Evolutionary conservation across 2,888 invertebrate species (phyloP).

Genomic region (Apocheima hispidaria): DNA sequence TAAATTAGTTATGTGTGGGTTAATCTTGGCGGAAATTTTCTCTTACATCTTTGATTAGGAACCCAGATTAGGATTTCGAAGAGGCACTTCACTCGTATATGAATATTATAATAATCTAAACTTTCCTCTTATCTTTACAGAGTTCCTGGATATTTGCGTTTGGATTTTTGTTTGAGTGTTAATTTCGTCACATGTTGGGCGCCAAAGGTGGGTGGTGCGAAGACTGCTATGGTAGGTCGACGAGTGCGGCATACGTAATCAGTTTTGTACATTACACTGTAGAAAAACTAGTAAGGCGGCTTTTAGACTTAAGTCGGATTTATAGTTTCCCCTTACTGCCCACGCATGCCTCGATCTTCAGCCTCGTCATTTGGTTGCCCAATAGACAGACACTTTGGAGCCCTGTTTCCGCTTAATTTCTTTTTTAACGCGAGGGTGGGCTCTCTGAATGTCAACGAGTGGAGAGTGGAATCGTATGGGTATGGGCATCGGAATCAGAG

Average conservation of each 20-base stretch:
- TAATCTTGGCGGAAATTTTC: background rate
- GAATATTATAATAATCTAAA: background rate
- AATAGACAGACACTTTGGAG: too few relatives aligned
- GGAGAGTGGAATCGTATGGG: too few relatives aligned
- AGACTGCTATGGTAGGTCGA: slow-evolving; percentile 43
- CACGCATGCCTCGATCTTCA: too few relatives aligned
- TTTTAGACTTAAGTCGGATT: slow-evolving; percentile 5
- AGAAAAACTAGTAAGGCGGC: slow-evolving; percentile 27
- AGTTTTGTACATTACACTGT: slow-evolving; percentile 40
- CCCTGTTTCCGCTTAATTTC: too few relatives aligned
- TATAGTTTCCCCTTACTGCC: background rate
- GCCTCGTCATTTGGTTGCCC: too few relatives aligned
- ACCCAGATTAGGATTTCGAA: background rate
- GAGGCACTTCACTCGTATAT: too few relatives aligned
- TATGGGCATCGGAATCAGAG: too few relatives aligned
- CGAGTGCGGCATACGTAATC: slow-evolving; percentile 46
- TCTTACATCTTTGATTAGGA: background rate
- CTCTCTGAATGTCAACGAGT: too few relatives aligned
- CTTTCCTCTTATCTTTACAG: too few relatives aligned
- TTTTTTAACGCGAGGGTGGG: too few relatives aligned
- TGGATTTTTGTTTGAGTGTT: slow-evolving; percentile 58
- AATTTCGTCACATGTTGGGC: slow-evolving; percentile 61
- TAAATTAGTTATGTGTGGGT: background rate
- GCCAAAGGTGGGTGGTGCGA: slow-evolving; percentile 50
- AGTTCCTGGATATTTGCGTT: too few relatives aligned